Conservation (phyloP, 1,140 invertebrate genomes). For the Papilio machaon region DNA sequence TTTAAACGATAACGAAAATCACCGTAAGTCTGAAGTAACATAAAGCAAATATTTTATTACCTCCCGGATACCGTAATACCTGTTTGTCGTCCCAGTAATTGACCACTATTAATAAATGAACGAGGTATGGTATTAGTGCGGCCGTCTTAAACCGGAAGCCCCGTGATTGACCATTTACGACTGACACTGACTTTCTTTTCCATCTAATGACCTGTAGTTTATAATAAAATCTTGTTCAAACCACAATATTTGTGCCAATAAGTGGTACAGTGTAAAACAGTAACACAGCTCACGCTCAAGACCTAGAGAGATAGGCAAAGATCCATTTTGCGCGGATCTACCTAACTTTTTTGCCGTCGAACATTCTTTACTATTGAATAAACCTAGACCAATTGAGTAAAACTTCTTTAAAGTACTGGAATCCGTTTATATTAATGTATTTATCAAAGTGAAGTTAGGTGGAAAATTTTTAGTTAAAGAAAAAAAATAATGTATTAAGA, state of each 20-base stretch:
- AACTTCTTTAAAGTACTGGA: no score
- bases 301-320: no score
- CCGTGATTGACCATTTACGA: neutral
- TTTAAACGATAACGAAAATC: neutral
- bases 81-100: conserved; percentile 4
- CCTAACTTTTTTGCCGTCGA: no score
- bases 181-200: conserved; percentile 9
- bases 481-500: neutral
- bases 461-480: neutral
- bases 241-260: neutral
- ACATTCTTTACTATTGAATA: no score
- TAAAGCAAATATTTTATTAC: conserved; percentile 7
- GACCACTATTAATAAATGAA: neutral
- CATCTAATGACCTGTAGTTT: neutral
- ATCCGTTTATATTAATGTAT: no score
- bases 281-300: no score
- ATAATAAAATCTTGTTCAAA: neutral
- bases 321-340: no score
- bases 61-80: conserved; percentile 13
- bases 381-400: no score
- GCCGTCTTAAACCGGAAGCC: neutral
- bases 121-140: neutral
- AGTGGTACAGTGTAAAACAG: neutral
- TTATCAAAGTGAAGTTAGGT: neutral
- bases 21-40: neutral